A percentile compares a stretch with the other conserved stretches of the same genome.
Evolutionary conservation across 2,888 invertebrate genomes (phyloP).

Genomic region (Heterodera filipjevi): DNA sequence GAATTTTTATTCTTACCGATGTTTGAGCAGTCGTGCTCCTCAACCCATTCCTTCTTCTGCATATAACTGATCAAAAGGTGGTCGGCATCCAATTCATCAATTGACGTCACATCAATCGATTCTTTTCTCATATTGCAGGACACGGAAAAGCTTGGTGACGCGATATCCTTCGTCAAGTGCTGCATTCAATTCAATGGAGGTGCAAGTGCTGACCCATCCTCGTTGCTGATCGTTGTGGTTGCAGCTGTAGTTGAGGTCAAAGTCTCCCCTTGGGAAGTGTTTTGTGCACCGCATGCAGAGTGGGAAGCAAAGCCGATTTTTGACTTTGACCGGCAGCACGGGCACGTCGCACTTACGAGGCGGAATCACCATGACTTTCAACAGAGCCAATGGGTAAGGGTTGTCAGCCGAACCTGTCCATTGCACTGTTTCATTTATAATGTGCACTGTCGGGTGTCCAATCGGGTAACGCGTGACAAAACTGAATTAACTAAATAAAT

Average conservation of each 20-base stretch:
- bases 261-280: neutral
- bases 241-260: neutral
- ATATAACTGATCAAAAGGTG: neutral
- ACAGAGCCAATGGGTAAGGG: neutral
- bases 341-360: constrained; percentile 4
- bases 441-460: constrained; percentile 15
- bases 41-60: constrained; percentile 19
- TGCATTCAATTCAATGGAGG: constrained; percentile 18
- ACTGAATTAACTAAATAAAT: neutral
- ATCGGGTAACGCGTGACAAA: constrained; percentile 23
- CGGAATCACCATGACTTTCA: constrained; percentile 25
- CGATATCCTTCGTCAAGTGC: constrained; percentile 19
- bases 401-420: neutral
- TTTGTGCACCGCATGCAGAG: neutral
- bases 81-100: neutral
- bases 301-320: constrained; percentile 18
- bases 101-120: neutral
- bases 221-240: neutral
- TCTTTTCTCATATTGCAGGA: constrained; percentile 15
- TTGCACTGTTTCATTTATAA: neutral
- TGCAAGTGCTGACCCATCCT: constrained; percentile 10
- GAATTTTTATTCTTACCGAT: constrained; percentile 19
- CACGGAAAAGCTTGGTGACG: constrained; percentile 23
- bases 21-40: neutral
- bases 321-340: constrained; percentile 9